Base-by-base conservation (phyloP, 2,797 vertebrate genomes). In the Eptatretus atami region DNA sequence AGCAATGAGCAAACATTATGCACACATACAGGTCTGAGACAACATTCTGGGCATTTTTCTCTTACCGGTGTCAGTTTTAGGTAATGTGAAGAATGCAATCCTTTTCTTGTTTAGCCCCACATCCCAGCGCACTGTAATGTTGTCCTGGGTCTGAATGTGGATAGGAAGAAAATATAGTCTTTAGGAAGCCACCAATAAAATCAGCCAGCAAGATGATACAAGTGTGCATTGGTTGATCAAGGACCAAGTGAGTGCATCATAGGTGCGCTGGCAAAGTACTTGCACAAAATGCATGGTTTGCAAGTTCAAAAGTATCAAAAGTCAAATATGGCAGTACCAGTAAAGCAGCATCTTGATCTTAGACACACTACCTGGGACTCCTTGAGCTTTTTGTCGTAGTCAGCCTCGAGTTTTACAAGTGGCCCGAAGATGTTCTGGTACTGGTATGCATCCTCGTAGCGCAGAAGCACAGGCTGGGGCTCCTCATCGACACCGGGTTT, bases 381-480 rank as follows among this genome's bases (percentile, higher is more conserved):
- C 70, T 99, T 99, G 24, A 96, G 82, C 70, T 99, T 99, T 74
- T 99, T 99, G 73, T 99, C 92, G 52, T 96, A 99, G 67, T 99
- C 90, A 0, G 92, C 92, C 73, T 99, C 92, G 55, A 96, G 82
- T 73, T 99, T 99, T 67, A 99, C 92, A 65, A 99, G 74, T 3
- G 92, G 92, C 2, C 92, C 92, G 24, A 99, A 99, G 67, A 99
- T 95, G 71, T 99, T 96, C 73, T 99, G 92, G 76, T 99, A 99
- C 69, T 99, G 92, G 74, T 99, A 96, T 67, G 92, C 92, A 8
- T 99, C 92, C 73, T 99, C 90, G 0, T 96, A 96, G 69, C 92
- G 79, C n/a, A 99, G 80, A 67, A 96, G 73, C 66, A 99, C 92
- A 0, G 96, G 92, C 73, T 99, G 90, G 0, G 92, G 92, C 53